Base-by-base conservation (phyloP, 2,888 invertebrate genomes). In the Gerosis bhagava region DNA sequence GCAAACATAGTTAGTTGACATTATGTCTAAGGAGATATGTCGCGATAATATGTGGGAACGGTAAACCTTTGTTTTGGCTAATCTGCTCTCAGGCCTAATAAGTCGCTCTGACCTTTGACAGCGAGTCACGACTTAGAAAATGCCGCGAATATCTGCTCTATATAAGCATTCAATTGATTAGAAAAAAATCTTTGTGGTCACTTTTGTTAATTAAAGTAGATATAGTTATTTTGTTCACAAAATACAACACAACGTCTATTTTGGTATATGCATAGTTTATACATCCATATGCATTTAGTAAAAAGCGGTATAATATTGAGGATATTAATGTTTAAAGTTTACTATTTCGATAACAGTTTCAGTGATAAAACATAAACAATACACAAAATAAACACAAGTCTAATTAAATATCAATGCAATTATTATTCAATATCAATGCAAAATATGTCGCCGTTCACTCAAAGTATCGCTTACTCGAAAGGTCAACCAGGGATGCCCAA, bases 391-490 rank as follows among this genome's bases (percentile, higher is more conserved):
- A n/a, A n/a, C n/a, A n/a, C n/a, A n/a, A n/a, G n/a, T n/a, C n/a
- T n/a, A n/a, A n/a, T n/a, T n/a, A n/a, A n/a, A n/a, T n/a, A n/a
- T n/a, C n/a, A n/a, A n/a, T n/a, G n/a, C n/a, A n/a, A 31, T 29
- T 22, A 45, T 25, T 24, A 42, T 45, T 37, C 36, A 45, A 45
- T 45, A 37, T 24, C 26, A 22, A 45, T 45, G 44, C 44, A 36
- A 77, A 73, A 74, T 61, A 57, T 74, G 75, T 78, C 78, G 77
- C 62, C 64, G 51, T 53, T 64, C 64, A 64, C 63, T 58, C 47
- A 45, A 34, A 53, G 59, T 49, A 59, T 57, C 51, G 50, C 16
- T 44, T 24, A 32, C 10, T 5, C 39, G 32, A 59, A 59, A 64
- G 64, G 63, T 62, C 63, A 53, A 34, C 63, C 28, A 51, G 59